These are phyloP conservation scores for Siphlonurus alternatus DNA, from an alignment of 2,888 invertebrate genomes.

Conservation along the genomic window DNA sequence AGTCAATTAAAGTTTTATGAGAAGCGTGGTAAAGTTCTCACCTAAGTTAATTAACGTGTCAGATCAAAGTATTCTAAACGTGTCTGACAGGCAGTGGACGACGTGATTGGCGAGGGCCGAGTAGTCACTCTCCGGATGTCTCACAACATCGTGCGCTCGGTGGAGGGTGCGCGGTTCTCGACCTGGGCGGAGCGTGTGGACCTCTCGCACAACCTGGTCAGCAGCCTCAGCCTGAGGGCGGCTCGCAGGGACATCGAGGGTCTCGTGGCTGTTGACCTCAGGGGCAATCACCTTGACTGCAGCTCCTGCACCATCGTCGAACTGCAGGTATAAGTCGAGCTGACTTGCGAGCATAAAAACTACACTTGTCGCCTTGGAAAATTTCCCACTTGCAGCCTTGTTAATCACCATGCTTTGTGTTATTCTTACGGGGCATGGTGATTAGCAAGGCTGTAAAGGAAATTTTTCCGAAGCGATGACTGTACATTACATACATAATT, in stretches of 20 bases:
- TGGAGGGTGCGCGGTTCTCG: not conserved
- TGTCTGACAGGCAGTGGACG: not conserved
- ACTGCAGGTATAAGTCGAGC: not conserved
- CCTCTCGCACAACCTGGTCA: not conserved
- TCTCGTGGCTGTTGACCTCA: not conserved
- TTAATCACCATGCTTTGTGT: too few relatives aligned
- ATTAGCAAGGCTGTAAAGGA: too few relatives aligned
- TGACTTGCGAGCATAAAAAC: too few relatives aligned
- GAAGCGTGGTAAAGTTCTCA: too few relatives aligned
- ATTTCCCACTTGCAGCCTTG: too few relatives aligned
- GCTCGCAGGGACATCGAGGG: not conserved
- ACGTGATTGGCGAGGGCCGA: not conserved
- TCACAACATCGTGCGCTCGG: slow-evolving; percentile 1
- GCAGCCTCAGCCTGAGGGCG: not conserved
- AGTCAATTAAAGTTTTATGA: too few relatives aligned
- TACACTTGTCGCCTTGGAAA: too few relatives aligned
- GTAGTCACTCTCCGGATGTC: not conserved
- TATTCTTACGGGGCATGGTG: too few relatives aligned
- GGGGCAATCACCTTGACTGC: not conserved
- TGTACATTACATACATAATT: too few relatives aligned
- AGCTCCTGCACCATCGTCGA: not conserved
- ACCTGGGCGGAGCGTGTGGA: not conserved
- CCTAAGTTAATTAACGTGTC: too few relatives aligned
- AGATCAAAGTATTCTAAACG: too few relatives aligned
- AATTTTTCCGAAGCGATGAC: too few relatives aligned